Conservation (phyloP, 1,140 invertebrate genomes). For the Pseudomyrmex sp. region DNA sequence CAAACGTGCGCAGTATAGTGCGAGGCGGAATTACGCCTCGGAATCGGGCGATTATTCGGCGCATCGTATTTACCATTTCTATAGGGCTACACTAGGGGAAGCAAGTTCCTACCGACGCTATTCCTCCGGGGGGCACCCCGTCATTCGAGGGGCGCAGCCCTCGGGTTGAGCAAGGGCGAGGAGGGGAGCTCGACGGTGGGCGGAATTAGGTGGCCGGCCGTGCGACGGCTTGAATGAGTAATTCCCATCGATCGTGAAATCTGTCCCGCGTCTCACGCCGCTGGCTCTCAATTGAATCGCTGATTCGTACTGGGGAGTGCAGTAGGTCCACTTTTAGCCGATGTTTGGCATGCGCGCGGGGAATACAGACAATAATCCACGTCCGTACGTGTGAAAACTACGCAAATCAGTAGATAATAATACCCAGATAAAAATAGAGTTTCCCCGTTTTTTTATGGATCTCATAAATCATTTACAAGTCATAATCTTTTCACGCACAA, state of each 20-base stretch:
- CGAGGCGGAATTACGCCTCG: slow-evolving; percentile 31
- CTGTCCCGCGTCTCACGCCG: slow-evolving; percentile 54
- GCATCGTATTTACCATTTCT: slow-evolving; percentile 53
- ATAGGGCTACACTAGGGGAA: slow-evolving; percentile 33
- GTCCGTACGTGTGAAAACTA: neutral
- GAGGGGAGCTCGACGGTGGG: slow-evolving; percentile 30
- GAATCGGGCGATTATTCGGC: slow-evolving; percentile 37
- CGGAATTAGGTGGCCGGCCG: slow-evolving; percentile 60
- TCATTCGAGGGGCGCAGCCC: slow-evolving; percentile 25
- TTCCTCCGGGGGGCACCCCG: neutral
- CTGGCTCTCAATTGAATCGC: slow-evolving; percentile 47
- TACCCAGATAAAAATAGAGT: slow-evolving; percentile 25
- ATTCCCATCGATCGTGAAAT: slow-evolving; percentile 69
- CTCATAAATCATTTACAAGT: neutral
- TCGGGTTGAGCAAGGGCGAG: neutral
- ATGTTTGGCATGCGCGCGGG: slow-evolving; percentile 2
- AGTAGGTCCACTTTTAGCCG: slow-evolving; percentile 9
- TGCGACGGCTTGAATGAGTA: slow-evolving; percentile 59
- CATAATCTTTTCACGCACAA: slow-evolving; percentile 8
- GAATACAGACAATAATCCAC: slow-evolving; percentile 16
- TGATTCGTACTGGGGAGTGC: slow-evolving; percentile 17
- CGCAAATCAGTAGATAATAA: slow-evolving; percentile 13
- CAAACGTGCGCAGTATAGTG: neutral
- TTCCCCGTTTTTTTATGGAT: neutral
- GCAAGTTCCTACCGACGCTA: slow-evolving; percentile 7